Evolutionary conservation across 1,140 invertebrate species (phyloP).

Genomic region (Xylocopa sonorina): DNA sequence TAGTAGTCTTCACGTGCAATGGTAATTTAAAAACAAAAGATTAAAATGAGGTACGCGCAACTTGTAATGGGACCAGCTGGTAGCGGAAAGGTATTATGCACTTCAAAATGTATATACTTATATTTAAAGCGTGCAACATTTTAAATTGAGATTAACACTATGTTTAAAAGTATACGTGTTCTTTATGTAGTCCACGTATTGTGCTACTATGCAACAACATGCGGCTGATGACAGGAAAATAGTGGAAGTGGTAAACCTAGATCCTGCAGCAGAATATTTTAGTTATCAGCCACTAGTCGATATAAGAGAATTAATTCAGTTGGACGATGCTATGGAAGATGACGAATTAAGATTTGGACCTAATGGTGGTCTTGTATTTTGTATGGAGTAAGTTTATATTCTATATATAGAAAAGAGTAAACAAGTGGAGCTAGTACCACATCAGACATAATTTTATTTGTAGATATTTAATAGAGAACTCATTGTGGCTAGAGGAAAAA

Average conservation of each 20-base stretch:
- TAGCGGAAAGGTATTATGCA: slow-evolving; percentile 91
- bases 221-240: slow-evolving; percentile 88
- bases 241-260: slow-evolving; percentile 96
- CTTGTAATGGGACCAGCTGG: slow-evolving; percentile 97
- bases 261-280: slow-evolving; percentile 98
- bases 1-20: no score
- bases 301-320: slow-evolving; percentile 95
- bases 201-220: slow-evolving; percentile 93
- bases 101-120: no score
- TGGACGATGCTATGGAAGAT: slow-evolving; percentile 99
- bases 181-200: slow-evolving; percentile 93
- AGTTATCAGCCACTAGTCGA: slow-evolving; percentile 94
- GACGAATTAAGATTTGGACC: slow-evolving; percentile 97
- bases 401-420: no score
- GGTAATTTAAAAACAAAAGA: slow-evolving; percentile 1
- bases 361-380: slow-evolving; percentile 98
- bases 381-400: slow-evolving; percentile 95
- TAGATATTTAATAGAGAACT: slow-evolving; percentile 94
- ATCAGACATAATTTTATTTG: slow-evolving; percentile 40
- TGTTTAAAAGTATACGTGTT: slow-evolving; percentile 15
- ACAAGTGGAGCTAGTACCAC: no score
- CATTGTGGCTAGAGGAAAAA: slow-evolving; percentile 94
- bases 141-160: slow-evolving; percentile 33
- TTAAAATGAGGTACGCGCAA: slow-evolving; percentile 95
- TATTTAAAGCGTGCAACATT: no score